These are phyloP conservation scores for Phoebastria nigripes DNA, from an alignment of 2,797 vertebrate species.

Conservation along the genomic window DNA sequence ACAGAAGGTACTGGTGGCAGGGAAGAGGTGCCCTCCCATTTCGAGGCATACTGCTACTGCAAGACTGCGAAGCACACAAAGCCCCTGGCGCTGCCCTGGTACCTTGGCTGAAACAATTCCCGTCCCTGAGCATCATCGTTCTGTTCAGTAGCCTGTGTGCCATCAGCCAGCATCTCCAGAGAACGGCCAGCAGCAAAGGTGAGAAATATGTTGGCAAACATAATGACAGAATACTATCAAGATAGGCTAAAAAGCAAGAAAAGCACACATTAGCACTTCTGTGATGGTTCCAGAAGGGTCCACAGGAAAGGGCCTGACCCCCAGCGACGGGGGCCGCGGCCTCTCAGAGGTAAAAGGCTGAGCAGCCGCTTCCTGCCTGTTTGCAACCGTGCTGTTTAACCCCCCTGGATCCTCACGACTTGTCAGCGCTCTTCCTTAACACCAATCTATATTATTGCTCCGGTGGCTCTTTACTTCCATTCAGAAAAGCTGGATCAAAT, in stretches of 20 bases:
- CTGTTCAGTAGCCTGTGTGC: conserved; percentile 70
- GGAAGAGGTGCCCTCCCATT: not conserved
- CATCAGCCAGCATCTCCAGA: conserved; percentile 76
- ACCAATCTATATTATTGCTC: not conserved
- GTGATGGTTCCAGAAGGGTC: conserved; percentile 50
- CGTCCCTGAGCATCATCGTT: conserved; percentile 66
- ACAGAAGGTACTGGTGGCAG: not conserved
- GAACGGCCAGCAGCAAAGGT: conserved; percentile 68
- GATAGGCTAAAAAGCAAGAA: conserved; percentile 67
- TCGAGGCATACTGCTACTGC: not conserved
- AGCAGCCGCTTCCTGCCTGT: not conserved
- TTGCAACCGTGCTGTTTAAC: not conserved
- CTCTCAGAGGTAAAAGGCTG: not conserved
- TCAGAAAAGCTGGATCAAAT: conserved; percentile 5
- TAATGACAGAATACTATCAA: conserved; percentile 59
- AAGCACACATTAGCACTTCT: conserved; percentile 81
- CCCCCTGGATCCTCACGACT: not conserved
- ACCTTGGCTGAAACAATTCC: conserved; percentile 29
- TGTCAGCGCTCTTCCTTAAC: not conserved
- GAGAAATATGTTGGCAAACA: conserved; percentile 62
- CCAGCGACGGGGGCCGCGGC: not conserved
- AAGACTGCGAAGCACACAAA: not conserved
- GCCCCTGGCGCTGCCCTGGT: not conserved
- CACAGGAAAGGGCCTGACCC: conserved; percentile 14
- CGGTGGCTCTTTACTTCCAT: not conserved